Evolutionary conservation across 2,113 vertebrate species (phyloP).

Genomic region (Salvelinus sp.): DNA sequence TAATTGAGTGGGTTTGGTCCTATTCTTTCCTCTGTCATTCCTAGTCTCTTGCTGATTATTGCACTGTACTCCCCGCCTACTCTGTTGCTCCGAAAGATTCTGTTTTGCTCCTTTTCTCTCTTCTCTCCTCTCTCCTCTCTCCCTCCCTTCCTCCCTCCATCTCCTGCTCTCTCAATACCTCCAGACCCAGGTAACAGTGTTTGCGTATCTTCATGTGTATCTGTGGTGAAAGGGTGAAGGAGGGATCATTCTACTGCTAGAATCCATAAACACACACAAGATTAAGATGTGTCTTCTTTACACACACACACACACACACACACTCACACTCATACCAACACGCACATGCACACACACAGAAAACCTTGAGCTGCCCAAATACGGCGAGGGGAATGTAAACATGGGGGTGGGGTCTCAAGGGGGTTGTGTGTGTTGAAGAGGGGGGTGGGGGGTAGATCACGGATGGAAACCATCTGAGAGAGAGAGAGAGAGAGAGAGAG

Average conservation of each 20-base stretch:
- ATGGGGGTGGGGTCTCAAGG: constrained; percentile 65
- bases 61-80: constrained; percentile 54
- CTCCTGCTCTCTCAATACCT: constrained; percentile 32
- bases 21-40: no score
- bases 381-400: constrained; percentile 82
- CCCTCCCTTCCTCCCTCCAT: constrained; percentile 37
- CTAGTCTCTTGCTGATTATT: constrained; percentile 14
- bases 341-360: constrained; percentile 26
- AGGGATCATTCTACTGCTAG: constrained; percentile 57
- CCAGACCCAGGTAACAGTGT: background rate
- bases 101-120: constrained; percentile 25
- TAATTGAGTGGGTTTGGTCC: no score
- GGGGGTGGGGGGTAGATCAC: constrained; percentile 27
- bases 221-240: background rate
- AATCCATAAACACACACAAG: background rate
- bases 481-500: background rate
- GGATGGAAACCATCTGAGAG: constrained; percentile 40
- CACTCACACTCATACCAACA: background rate
- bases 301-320: background rate
- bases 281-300: constrained; percentile 31
- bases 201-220: no score
- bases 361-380: constrained; percentile 71
- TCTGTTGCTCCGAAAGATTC: background rate
- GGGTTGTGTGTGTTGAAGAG: background rate
- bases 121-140: constrained; percentile 23